Percentiles rank a stretch among this genome's conserved stretches.
Conservation (phyloP, 2,888 invertebrate genomes). For the Euclidia mi region DNA sequence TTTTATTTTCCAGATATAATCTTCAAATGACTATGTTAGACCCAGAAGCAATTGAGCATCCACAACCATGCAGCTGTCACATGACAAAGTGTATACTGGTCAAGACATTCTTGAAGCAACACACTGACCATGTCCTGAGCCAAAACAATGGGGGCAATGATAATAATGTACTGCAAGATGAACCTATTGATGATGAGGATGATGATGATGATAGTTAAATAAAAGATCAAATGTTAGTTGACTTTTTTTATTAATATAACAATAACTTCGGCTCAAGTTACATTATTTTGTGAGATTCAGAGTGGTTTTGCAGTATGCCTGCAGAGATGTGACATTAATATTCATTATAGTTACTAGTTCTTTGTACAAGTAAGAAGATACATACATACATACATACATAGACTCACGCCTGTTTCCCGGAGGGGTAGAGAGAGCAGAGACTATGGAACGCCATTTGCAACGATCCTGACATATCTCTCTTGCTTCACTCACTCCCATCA, state of each 20-base stretch:
- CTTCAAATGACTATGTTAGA: conserved; percentile 93
- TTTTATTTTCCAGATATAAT: conserved; percentile 88
- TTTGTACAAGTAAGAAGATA: too few relatives aligned
- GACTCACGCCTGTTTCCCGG: too few relatives aligned
- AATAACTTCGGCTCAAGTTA: too few relatives aligned
- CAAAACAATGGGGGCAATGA: conserved; percentile 28
- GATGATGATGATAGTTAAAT: conserved; percentile 39
- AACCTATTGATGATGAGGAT: conserved; percentile 61
- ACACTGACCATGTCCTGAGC: conserved; percentile 64
- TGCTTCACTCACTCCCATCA: too few relatives aligned
- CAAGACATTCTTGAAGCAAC: conserved; percentile 90
- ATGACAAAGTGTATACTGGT: conserved; percentile 94
- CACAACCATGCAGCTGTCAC: conserved; percentile 94
- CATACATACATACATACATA: too few relatives aligned
- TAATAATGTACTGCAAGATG: conserved; percentile 60
- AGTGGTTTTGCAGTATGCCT: too few relatives aligned
- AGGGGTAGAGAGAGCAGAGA: too few relatives aligned
- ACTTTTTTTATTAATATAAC: conserved; percentile 22
- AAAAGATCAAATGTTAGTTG: conserved; percentile 10
- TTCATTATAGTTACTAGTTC: too few relatives aligned
- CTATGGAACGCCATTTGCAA: too few relatives aligned
- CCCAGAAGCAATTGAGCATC: conserved; percentile 92
- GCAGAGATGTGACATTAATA: too few relatives aligned
- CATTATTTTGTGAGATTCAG: too few relatives aligned
- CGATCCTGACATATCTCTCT: too few relatives aligned